Evolutionary conservation across 2,888 invertebrate species (phyloP).

Genomic region (Syrphus vitripennis): DNA sequence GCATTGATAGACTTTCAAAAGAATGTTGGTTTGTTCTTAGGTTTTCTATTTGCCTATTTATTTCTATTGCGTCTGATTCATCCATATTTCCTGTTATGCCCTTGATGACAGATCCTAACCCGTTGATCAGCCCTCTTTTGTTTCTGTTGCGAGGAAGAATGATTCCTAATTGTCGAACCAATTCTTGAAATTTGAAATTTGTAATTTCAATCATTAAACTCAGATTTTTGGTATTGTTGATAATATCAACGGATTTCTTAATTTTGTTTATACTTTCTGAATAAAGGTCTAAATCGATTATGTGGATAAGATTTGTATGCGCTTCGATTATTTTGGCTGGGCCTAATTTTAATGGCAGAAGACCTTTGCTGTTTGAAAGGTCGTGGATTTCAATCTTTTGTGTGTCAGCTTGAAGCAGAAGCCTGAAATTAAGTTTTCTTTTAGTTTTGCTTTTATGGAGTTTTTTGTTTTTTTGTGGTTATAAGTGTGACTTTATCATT

Average conservation of each 20-base stretch:
- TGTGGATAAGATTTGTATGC: slow-evolving; percentile 2
- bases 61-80: not conserved
- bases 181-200: not conserved
- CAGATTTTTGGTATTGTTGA: not conserved
- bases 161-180: not conserved
- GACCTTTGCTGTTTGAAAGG: not conserved
- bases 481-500: not conserved
- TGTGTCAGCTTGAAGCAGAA: not conserved
- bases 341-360: not conserved
- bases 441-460: not conserved
- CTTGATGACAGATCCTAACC: not conserved
- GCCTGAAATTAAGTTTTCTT: not conserved
- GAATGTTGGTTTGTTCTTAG: not conserved
- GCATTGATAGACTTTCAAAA: not conserved
- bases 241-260: not conserved
- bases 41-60: slow-evolving; percentile 1
- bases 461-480: not conserved
- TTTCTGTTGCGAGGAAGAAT: not conserved
- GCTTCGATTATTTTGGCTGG: not conserved
- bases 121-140: slow-evolving; percentile 32
- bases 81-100: not conserved
- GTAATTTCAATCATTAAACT: not conserved
- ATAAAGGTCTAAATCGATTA: slow-evolving; percentile 10
- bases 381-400: slow-evolving; percentile 12
- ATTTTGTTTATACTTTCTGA: slow-evolving; percentile 1